Evolutionary conservation across 2,888 invertebrate species (phyloP).

Genomic region (Nysson spinosus): DNA sequence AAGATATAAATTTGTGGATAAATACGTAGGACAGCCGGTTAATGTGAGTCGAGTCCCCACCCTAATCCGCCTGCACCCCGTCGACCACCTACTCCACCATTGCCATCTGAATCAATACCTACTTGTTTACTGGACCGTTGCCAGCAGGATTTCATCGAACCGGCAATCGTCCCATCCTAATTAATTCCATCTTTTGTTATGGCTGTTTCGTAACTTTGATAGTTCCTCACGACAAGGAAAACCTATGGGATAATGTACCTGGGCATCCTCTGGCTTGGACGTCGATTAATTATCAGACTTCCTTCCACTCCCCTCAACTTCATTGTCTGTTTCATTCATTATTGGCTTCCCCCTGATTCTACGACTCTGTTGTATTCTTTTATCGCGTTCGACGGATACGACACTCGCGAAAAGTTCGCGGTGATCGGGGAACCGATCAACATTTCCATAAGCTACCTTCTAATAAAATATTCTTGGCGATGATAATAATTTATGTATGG

Average conservation of each 20-base stretch:
- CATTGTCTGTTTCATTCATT: not conserved
- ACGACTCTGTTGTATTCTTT: not conserved
- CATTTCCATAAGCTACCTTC: too few relatives aligned
- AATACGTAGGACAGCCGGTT: conserved; percentile 70
- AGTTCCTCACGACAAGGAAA: conserved; percentile 42
- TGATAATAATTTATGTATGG: too few relatives aligned
- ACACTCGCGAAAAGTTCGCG: too few relatives aligned
- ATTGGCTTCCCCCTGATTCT: not conserved
- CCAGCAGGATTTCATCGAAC: conserved; percentile 69
- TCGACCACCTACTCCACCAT: conserved; percentile 47
- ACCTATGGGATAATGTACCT: conserved; percentile 32
- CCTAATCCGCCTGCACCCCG: conserved; percentile 43
- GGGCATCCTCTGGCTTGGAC: conserved; percentile 37
- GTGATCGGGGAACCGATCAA: too few relatives aligned
- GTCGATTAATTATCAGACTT: conserved; percentile 52
- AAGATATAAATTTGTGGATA: conserved; percentile 72
- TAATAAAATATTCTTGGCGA: too few relatives aligned
- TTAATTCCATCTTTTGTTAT: conserved; percentile 70
- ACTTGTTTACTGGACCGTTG: conserved; percentile 73
- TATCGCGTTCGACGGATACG: too few relatives aligned
- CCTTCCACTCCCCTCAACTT: conserved; percentile 4
- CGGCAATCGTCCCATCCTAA: conserved; percentile 66
- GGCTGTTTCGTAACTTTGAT: conserved; percentile 55
- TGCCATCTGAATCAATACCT: conserved; percentile 72
- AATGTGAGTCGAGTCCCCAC: conserved; percentile 57